Percentiles rank a stretch among this genome's conserved stretches.
Evolutionary conservation across 2,797 vertebrate genomes (phyloP).

Genomic region (Apogon talboti): DNA sequence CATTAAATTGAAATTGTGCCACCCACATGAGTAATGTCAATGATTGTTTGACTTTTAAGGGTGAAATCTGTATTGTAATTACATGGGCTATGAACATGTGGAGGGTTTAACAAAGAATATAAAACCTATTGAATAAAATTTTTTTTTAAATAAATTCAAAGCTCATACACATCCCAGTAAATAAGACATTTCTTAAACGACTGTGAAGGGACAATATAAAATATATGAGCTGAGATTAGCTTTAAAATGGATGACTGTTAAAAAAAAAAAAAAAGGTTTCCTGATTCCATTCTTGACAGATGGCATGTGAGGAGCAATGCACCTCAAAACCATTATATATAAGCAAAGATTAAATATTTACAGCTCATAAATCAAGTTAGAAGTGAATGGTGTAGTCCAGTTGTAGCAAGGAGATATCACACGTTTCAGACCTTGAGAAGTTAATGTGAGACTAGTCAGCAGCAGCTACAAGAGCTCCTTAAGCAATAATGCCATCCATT

Average conservation of each 20-base stretch:
- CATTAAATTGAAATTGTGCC: constrained; percentile 49
- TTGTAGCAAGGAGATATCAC: constrained; percentile 64
- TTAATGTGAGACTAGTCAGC: constrained; percentile 71
- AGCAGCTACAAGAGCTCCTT: constrained; percentile 70
- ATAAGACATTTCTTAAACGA: constrained; percentile 53
- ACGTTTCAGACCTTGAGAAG: constrained; percentile 56
- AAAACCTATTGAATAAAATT: constrained; percentile 51
- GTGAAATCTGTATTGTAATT: constrained; percentile 51
- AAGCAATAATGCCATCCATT: constrained; percentile 71
- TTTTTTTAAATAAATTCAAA: constrained; percentile 60
- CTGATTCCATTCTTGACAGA: constrained; percentile 59
- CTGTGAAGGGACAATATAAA: constrained; percentile 64
- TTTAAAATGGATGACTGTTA: constrained; percentile 68
- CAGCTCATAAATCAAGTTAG: constrained; percentile 71
- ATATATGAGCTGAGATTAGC: constrained; percentile 52
- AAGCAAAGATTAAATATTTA: constrained; percentile 82
- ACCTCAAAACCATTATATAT: constrained; percentile 66
- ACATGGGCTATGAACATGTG: constrained; percentile 23
- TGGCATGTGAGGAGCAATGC: constrained; percentile 43
- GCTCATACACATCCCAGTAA: constrained; percentile 49
- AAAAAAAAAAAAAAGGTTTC: constrained; percentile 50
- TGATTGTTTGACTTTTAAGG: constrained; percentile 32
- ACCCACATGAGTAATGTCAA: constrained; percentile 35
- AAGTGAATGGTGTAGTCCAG: constrained; percentile 69
- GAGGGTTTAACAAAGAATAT: constrained; percentile 51